phyloP scores from a whole-genome alignment of 2,113 vertebrate genomes.

The Calonectris borealis region DNA sequence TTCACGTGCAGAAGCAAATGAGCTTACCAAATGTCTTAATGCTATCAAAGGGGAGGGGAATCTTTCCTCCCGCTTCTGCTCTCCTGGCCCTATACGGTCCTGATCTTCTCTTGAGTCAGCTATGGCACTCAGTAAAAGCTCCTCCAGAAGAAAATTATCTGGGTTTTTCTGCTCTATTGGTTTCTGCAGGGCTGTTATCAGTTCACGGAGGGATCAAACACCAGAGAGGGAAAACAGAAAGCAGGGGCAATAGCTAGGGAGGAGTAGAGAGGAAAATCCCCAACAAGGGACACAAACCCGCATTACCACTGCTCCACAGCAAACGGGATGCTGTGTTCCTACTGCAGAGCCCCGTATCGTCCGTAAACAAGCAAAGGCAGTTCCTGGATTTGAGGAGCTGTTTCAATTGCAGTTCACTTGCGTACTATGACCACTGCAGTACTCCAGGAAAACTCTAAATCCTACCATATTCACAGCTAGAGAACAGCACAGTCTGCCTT shows the following conservation, averaged over 20 bases:
- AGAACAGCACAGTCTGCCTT: background rate
- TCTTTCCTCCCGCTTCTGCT: background rate
- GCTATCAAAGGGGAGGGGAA: background rate
- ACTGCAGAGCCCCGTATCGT: background rate
- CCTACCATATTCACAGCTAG: background rate
- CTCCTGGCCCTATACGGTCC: background rate
- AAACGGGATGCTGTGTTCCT: background rate
- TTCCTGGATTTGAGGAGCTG: background rate
- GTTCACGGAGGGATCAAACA: background rate
- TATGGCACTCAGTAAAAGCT: background rate
- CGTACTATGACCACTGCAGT: too few species aligned
- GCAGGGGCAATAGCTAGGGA: accelerated
- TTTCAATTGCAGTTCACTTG: background rate
- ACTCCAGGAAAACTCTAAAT: background rate
- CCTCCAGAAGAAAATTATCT: background rate
- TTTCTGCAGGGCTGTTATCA: background rate
- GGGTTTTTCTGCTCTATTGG: background rate
- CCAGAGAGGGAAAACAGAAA: background rate
- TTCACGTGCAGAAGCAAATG: background rate
- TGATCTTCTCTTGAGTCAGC: background rate
- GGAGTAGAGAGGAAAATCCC: background rate
- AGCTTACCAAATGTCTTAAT: background rate
- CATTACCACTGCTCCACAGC: background rate
- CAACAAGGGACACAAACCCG: background rate
- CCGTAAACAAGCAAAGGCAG: background rate